Base-by-base conservation (phyloP, 2,113 vertebrate genomes). In the Aldabrachelys gigantea region DNA sequence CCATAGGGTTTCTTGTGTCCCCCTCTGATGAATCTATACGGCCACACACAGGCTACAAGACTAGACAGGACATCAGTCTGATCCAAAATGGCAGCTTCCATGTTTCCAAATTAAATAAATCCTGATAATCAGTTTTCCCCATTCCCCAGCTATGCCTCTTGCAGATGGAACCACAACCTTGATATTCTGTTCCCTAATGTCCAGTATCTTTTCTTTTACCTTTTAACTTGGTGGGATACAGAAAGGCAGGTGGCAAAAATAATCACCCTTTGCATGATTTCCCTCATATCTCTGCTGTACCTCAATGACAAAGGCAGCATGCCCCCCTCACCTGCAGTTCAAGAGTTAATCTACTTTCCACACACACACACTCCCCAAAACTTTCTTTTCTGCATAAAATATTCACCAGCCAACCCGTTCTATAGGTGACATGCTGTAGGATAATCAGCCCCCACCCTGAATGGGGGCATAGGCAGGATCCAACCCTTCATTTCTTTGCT, bases 271-370 rank as follows among this genome's bases (percentile, higher is more conserved):
- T 53, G 38, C 0, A 2, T 47, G 54, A 2, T 16, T n/a, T 13
- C 1, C 2, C 29, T 50, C 3, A 65, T 35, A 13, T 5, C 2
- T 8, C 54, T 24, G 0, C 75, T 49, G 10, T 1, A 11, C 57
- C 21, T 1, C 29, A 2, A 11, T 4, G 19, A 62, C 0, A 0
- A 19, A 8, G 10, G 21, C 80, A 25, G 10, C 21, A 25, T 9
- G 5, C 38, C 47, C 10, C 1, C 0, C 4, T 27, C 75, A 2
- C 13, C 4, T 4, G 13, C 2, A 2, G 5, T 8, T 62, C 35
- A 6, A 27, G 4, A 85, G n/a, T 13, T 56, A 29, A 56, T 0
- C 0, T 16, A 90, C 49, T 81, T 38, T 35, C 81, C 59, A 65
- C 31, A 31, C 31, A 6, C 53, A 7, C 19, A 6, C 0, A 2